Percentiles rank a stretch among this genome's conserved stretches.
Evolutionary conservation across 1,140 invertebrate genomes (phyloP).

Genomic region (Ladona fulva): DNA sequence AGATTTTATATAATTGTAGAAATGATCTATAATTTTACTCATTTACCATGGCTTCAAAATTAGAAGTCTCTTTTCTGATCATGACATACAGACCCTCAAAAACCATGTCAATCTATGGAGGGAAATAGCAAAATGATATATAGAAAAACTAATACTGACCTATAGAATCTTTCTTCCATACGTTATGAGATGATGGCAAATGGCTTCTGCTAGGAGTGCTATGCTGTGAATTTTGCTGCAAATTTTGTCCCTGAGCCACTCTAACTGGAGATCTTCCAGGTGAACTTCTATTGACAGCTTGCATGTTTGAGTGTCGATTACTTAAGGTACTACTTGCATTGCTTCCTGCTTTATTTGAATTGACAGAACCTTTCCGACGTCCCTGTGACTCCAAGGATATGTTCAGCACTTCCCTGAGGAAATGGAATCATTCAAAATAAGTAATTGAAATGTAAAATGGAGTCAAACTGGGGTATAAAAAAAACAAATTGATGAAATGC

Average conservation of each 20-base stretch:
- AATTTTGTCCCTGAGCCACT: background rate
- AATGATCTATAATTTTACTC: no score
- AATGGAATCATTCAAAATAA: background rate
- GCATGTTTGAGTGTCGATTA: background rate
- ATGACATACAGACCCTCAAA: no score
- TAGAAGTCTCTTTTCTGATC: no score
- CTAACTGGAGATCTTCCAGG: background rate
- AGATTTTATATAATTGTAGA: no score
- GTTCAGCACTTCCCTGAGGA: slow-evolving; percentile 15
- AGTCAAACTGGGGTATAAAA: no score
- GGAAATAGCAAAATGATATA: no score
- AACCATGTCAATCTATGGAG: no score
- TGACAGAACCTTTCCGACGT: background rate
- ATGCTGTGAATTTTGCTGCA: background rate
- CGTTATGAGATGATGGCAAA: slow-evolving; percentile 11
- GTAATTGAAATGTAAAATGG: no score
- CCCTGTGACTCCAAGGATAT: slow-evolving; percentile 17
- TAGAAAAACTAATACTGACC: no score
- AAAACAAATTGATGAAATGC: no score
- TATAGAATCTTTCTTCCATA: slow-evolving; percentile 16
- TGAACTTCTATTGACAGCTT: background rate
- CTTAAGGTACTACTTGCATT: background rate
- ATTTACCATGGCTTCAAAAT: no score
- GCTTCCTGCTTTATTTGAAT: background rate
- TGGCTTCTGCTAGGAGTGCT: background rate